Evolutionary conservation across 2,113 vertebrate species (phyloP).

Genomic region (Marmota monax): DNA sequence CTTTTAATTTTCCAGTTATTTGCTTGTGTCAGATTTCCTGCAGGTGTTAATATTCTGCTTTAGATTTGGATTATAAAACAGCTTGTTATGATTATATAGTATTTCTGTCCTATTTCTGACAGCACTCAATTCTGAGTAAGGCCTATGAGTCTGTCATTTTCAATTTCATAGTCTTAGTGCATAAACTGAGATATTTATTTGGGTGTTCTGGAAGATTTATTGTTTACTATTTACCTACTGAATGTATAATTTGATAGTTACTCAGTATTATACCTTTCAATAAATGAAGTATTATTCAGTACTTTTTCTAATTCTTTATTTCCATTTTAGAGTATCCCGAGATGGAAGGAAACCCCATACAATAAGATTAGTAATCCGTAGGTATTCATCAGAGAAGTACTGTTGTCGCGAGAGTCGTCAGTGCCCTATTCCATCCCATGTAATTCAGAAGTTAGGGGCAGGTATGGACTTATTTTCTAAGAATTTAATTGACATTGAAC

Average conservation of each 20-base stretch:
- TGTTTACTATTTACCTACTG: constrained; percentile 1
- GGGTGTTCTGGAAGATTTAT: neutral
- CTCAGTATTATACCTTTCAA: neutral
- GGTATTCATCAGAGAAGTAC: constrained; percentile 87
- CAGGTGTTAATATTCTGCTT: constrained; percentile 42
- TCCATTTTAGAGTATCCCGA: constrained; percentile 87
- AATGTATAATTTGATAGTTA: constrained; percentile 38
- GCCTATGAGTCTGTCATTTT: neutral
- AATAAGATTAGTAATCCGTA: constrained; percentile 89
- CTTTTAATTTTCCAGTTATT: neutral
- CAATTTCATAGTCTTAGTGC: neutral
- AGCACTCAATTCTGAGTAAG: constrained; percentile 24
- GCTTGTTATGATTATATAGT: constrained; percentile 27
- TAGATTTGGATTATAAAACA: constrained; percentile 25
- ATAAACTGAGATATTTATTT: neutral
- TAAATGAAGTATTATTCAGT: neutral
- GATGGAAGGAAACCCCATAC: constrained; percentile 93
- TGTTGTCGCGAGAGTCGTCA: constrained; percentile 92
- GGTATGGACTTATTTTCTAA: constrained; percentile 83
- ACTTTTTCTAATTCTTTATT: constrained; percentile 2
- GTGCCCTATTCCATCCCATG: constrained; percentile 90
- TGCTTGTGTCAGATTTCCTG: constrained; percentile 43
- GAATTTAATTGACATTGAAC: constrained; percentile 4
- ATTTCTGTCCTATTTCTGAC: neutral
- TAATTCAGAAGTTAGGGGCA: constrained; percentile 88